Evolutionary conservation across 2,888 invertebrate genomes (phyloP).

Genomic region (Acleris holmiana): DNA sequence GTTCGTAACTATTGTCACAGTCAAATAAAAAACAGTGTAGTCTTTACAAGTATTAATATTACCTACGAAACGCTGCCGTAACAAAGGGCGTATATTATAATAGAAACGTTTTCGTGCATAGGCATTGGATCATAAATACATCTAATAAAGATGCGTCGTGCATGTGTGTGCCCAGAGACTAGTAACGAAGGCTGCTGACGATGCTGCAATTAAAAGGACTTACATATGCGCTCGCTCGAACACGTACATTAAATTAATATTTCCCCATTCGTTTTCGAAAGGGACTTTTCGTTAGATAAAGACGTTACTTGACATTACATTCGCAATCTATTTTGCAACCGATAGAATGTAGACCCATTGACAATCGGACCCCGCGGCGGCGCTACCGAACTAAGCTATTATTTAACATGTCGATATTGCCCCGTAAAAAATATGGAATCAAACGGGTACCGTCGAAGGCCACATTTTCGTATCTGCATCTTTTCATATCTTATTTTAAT

Average conservation of each 20-base stretch:
- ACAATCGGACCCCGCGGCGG: conserved; percentile 53
- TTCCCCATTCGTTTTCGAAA: conserved; percentile 3
- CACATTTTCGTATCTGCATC: background rate
- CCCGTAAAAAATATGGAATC: conserved; percentile 49
- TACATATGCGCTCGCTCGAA: background rate
- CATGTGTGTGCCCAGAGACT: background rate
- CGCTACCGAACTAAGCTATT: conserved; percentile 33
- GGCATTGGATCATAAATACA: no score
- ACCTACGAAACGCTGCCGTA: background rate
- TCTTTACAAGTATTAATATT: no score
- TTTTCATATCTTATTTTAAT: conserved; percentile 14
- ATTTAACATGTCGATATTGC: conserved; percentile 48
- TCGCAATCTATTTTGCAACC: conserved; percentile 15
- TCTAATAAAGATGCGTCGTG: no score
- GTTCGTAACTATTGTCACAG: no score
- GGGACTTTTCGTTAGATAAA: conserved; percentile 5
- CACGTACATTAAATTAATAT: conserved; percentile 12
- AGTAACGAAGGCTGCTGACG: conserved; percentile 5
- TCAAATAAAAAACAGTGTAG: no score
- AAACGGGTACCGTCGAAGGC: conserved; percentile 44
- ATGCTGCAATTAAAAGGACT: conserved; percentile 4
- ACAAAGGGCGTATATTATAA: background rate
- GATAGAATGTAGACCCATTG: conserved; percentile 45
- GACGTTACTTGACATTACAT: conserved; percentile 22
- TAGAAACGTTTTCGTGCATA: background rate